A percentile compares a stretch with the other conserved stretches of the same genome.
phyloP scores from a whole-genome alignment of 1,140 invertebrate genomes.

The Gryon sp. region DNA sequence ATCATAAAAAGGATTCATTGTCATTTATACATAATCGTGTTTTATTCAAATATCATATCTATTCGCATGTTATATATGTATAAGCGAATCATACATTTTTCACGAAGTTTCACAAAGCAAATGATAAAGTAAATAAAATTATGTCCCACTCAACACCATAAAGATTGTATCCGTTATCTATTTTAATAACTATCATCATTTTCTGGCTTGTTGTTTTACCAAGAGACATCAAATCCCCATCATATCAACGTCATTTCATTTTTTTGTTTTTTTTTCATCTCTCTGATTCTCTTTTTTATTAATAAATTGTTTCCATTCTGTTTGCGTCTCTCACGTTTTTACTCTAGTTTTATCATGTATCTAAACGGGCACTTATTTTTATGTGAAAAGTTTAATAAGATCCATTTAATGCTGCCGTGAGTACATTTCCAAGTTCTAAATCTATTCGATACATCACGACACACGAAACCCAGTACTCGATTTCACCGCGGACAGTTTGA shows the following conservation, averaged over 20 bases:
- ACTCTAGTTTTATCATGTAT: too few relatives aligned
- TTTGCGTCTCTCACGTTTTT: too few relatives aligned
- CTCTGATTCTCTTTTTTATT: too few relatives aligned
- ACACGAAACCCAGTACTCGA: constrained; percentile 28
- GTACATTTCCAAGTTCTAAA: constrained; percentile 11
- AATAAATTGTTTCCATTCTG: too few relatives aligned
- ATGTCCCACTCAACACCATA: not conserved
- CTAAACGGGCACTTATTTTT: too few relatives aligned
- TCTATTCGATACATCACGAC: constrained; percentile 22
- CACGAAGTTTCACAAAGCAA: not conserved
- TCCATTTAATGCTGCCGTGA: constrained; percentile 11
- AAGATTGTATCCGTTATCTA: not conserved
- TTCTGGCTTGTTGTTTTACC: too few relatives aligned
- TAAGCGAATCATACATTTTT: not conserved
- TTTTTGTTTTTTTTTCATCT: too few relatives aligned
- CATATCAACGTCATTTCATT: too few relatives aligned
- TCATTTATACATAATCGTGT: too few relatives aligned
- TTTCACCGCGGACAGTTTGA: constrained; percentile 43
- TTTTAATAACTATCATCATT: too few relatives aligned
- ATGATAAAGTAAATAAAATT: not conserved
- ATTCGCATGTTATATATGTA: not conserved
- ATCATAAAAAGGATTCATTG: too few relatives aligned
- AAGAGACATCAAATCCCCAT: too few relatives aligned
- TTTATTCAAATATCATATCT: not conserved
- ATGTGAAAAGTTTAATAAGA: constrained; percentile 21